Conservation (phyloP, 2,888 invertebrate genomes). For the Yponomeuta plumbellus region DNA sequence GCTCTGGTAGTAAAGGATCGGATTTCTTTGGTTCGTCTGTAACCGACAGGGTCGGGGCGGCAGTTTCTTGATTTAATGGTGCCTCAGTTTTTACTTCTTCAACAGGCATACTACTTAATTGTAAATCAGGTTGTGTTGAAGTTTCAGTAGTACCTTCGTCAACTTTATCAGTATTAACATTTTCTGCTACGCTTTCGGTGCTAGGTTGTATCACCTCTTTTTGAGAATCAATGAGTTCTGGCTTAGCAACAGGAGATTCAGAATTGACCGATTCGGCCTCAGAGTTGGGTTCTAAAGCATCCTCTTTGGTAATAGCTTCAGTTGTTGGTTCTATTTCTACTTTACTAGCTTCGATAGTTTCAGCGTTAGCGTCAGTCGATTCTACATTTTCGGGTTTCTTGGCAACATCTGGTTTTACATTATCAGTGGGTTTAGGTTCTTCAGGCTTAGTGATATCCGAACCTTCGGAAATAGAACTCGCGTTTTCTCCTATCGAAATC, state of each 20-base stretch:
- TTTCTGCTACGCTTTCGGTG: neutral
- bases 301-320: neutral
- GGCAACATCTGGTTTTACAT: neutral
- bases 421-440: neutral
- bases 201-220: neutral
- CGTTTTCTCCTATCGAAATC: conserved; percentile 5
- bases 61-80: neutral
- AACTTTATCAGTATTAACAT: neutral
- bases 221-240: neutral
- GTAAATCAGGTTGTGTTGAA: neutral
- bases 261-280: neutral
- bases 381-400: neutral
- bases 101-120: neutral
- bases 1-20: neutral
- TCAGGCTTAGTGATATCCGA: neutral
- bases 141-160: neutral
- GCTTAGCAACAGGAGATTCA: neutral
- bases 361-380: neutral
- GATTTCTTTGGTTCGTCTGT: neutral
- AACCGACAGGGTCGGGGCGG: neutral
- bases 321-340: neutral
- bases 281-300: neutral
- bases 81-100: neutral
- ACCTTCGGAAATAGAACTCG: neutral
- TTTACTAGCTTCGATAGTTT: neutral